Evolutionary conservation across 2,113 vertebrate species (phyloP).

Genomic region (Jacana jacana): DNA sequence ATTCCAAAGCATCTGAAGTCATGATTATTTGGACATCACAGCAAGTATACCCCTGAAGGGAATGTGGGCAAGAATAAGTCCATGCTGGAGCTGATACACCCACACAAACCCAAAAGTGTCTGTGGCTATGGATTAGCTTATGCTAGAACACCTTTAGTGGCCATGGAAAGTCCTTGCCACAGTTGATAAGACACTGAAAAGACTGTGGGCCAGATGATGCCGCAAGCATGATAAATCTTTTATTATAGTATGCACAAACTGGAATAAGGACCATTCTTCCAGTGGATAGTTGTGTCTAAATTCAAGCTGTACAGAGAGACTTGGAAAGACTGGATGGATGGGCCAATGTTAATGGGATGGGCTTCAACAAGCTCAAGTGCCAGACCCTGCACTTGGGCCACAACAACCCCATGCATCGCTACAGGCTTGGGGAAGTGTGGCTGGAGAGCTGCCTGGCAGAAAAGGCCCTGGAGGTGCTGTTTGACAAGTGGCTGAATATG

Average conservation of each 20-base stretch:
- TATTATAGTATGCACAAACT: background rate
- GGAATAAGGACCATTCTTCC: background rate
- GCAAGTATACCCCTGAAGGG: background rate
- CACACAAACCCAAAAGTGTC: no score
- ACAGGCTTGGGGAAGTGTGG: no score
- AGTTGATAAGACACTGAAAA: background rate
- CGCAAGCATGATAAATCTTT: background rate
- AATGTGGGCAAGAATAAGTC: background rate
- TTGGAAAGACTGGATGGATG: no score
- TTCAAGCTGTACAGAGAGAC: no score
- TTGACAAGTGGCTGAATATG: no score
- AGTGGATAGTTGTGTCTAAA: background rate
- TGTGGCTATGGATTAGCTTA: background rate
- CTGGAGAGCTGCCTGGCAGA: no score
- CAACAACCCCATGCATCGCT: no score
- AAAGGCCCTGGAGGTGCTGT: no score
- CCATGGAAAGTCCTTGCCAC: rapidly evolving
- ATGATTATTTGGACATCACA: background rate
- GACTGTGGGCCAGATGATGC: no score
- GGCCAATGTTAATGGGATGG: no score
- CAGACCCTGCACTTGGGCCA: no score
- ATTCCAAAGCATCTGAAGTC: background rate
- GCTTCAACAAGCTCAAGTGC: no score
- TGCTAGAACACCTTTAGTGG: background rate
- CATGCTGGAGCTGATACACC: rapidly evolving